Percentiles rank a stretch among this genome's conserved stretches.
Conservation (phyloP, 2,113 vertebrate species). For the Protobothrops flavoviridis region DNA sequence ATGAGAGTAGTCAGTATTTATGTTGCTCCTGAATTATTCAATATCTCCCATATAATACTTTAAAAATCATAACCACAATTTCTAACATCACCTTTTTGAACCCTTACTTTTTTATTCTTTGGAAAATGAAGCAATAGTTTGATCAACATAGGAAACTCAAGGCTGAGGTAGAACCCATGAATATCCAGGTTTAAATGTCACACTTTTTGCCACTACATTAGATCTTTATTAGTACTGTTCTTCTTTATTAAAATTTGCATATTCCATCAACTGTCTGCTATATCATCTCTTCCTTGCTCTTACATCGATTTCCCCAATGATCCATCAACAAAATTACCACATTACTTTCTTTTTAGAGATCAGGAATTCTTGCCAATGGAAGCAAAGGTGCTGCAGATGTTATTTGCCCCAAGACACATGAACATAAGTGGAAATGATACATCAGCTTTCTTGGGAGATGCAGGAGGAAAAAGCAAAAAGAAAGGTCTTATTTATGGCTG, state of each 20-base stretch:
- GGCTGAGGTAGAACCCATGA: neutral
- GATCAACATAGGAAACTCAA: neutral
- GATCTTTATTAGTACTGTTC: neutral
- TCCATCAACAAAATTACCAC: constrained; percentile 7
- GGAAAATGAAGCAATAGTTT: neutral
- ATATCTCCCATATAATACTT: neutral
- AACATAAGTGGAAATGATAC: constrained; percentile 3
- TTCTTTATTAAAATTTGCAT: neutral
- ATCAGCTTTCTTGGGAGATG: constrained; percentile 8
- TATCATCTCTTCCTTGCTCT: neutral
- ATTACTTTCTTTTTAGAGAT: constrained; percentile 14
- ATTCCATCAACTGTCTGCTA: neutral
- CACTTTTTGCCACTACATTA: neutral
- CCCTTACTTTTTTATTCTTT: neutral
- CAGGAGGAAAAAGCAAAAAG: neutral
- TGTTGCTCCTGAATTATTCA: neutral
- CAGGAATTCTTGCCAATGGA: neutral
- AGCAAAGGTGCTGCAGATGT: neutral
- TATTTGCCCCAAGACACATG: constrained; percentile 3
- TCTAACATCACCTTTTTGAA: neutral
- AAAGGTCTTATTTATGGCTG: neutral
- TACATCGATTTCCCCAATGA: neutral
- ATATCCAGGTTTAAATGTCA: neutral
- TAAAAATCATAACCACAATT: neutral
- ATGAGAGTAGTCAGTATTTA: neutral